phyloP scores from a whole-genome alignment of 2,888 invertebrate genomes.

The Torymus tubicola region DNA sequence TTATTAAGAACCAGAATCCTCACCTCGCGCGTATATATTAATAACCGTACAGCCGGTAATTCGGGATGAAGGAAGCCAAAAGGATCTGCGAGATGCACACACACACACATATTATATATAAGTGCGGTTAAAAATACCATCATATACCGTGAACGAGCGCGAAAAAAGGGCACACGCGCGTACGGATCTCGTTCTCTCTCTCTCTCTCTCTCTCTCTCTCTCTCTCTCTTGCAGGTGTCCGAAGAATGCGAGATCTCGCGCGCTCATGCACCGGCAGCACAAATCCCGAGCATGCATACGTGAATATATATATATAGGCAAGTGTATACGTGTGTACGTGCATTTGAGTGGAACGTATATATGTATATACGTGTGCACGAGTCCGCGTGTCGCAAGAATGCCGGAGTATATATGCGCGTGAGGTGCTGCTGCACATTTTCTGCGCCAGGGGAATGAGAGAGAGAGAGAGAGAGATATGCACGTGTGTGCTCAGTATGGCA shows the following conservation, averaged over 20 bases:
- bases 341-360: neutral
- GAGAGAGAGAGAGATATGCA: neutral
- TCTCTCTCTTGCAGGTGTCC: conserved; percentile 27
- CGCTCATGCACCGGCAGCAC: neutral
- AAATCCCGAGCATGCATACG: neutral
- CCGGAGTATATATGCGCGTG: neutral
- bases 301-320: neutral
- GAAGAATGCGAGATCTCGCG: conserved; percentile 35
- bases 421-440: conserved; percentile 3
- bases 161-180: conserved; percentile 2
- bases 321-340: neutral
- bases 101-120: too few relatives aligned
- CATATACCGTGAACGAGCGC: neutral
- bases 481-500: neutral
- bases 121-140: neutral
- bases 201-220: too few relatives aligned
- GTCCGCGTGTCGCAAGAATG: conserved; percentile 19
- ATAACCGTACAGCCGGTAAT: too few relatives aligned
- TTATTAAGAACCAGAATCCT: too few relatives aligned
- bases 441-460: neutral
- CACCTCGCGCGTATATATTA: too few relatives aligned
- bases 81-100: too few relatives aligned
- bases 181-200: neutral
- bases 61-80: too few relatives aligned
- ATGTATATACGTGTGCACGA: conserved; percentile 14